phyloP scores from a whole-genome alignment of 2,888 invertebrate genomes.

The Dyspetes luteomarginatus region DNA sequence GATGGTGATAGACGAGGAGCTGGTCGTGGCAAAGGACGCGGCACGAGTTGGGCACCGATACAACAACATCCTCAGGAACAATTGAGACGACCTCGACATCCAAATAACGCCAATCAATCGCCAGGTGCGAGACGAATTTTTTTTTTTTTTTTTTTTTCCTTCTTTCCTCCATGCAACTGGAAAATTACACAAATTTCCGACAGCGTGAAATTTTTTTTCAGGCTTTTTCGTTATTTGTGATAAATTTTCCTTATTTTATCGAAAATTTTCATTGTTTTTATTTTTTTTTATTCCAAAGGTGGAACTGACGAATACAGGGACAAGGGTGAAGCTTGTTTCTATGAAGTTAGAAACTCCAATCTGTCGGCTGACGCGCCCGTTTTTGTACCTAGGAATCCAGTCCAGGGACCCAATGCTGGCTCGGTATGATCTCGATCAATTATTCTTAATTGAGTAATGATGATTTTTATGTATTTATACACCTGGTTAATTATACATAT shows the following conservation, averaged over 20 bases:
- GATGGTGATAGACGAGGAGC: conserved; percentile 70
- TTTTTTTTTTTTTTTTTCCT: conserved; percentile 18
- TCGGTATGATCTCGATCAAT: conserved; percentile 17
- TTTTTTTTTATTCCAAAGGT: too few species aligned
- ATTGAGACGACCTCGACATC: conserved; percentile 74
- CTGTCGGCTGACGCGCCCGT: conserved; percentile 78
- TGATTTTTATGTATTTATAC: conserved; percentile 2
- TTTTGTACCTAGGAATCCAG: conserved; percentile 76
- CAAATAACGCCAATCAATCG: conserved; percentile 56
- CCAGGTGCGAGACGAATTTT: conserved; percentile 54
- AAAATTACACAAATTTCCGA: too few species aligned
- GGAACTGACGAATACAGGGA: conserved; percentile 42
- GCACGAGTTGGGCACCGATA: conserved; percentile 56
- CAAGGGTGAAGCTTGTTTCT: conserved; percentile 47
- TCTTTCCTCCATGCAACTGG: too few species aligned
- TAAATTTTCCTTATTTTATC: neutral
- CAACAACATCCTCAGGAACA: conserved; percentile 63
- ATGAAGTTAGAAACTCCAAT: conserved; percentile 70
- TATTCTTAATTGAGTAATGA: conserved; percentile 11
- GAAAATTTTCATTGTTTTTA: neutral
- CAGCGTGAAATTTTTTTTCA: conserved; percentile 24
- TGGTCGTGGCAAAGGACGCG: conserved; percentile 73
- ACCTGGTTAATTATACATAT: neutral
- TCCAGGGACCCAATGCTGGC: conserved; percentile 31
- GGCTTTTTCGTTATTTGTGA: neutral